These are phyloP conservation scores for Lucinisca nassula DNA, from an alignment of 2,888 invertebrate species.

Conservation along the genomic window DNA sequence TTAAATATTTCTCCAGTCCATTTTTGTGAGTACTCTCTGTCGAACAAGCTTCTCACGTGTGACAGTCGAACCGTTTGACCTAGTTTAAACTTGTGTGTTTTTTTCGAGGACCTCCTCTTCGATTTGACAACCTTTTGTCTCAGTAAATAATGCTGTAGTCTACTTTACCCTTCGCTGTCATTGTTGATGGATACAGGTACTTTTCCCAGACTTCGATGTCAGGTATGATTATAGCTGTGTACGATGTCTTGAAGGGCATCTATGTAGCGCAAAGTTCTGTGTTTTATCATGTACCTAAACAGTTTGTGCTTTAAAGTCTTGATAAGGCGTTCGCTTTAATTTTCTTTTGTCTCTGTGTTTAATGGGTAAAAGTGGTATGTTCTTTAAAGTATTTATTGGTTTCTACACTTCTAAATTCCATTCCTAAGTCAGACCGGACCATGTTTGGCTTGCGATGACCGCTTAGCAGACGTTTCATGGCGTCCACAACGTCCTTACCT, in stretches of 20 bases:
- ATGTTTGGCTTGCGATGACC: slow-evolving; percentile 11
- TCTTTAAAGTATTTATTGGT: slow-evolving; percentile 28
- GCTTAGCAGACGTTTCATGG: slow-evolving; percentile 4
- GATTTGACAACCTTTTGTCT: neutral
- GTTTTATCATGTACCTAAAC: slow-evolving; percentile 35
- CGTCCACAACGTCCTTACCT: slow-evolving; percentile 6
- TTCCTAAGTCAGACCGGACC: slow-evolving; percentile 29
- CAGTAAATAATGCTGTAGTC: slow-evolving; percentile 28
- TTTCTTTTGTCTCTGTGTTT: slow-evolving; percentile 57
- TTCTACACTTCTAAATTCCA: slow-evolving; percentile 37
- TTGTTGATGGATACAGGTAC: slow-evolving; percentile 26
- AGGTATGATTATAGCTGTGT: slow-evolving; percentile 40
- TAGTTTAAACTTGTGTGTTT: slow-evolving; percentile 20
- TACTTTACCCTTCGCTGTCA: slow-evolving; percentile 24
- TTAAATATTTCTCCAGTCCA: slow-evolving; percentile 56
- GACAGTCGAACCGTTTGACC: slow-evolving; percentile 46
- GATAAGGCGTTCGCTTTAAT: slow-evolving; percentile 44
- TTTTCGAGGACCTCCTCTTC: neutral
- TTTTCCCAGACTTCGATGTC: slow-evolving; percentile 35
- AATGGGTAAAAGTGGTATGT: slow-evolving; percentile 29
- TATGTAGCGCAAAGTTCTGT: slow-evolving; percentile 21
- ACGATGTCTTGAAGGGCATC: slow-evolving; percentile 31
- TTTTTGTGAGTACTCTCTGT: slow-evolving; percentile 43
- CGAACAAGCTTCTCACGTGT: slow-evolving; percentile 32
- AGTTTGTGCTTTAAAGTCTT: slow-evolving; percentile 25